Base-by-base conservation (phyloP, 1,140 invertebrate genomes). In the Pteromalus puparum region DNA sequence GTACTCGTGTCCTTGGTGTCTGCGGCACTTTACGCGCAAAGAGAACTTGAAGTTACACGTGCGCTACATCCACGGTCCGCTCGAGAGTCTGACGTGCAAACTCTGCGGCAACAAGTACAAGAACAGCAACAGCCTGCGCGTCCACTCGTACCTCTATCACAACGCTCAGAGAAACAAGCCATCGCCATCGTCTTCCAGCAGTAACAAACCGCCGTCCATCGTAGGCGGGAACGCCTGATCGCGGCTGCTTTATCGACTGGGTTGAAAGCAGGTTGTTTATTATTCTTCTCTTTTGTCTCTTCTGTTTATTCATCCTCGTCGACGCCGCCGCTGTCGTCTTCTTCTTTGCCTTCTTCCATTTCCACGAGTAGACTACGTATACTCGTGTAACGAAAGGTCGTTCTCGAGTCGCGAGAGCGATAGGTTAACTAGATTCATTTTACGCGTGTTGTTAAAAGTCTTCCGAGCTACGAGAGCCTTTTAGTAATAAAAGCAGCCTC, bases 111-210 rank as follows among this genome's bases (percentile, higher is more conserved):
- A 93, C 87, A 93, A 92, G 88, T 93, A 93, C 87, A 93, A 93
- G 82, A 94, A 93, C 83, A 92, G 92, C 83, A 94, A 94, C 82
- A 93, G 93, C 87, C 88, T 94, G 81, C 93, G 93, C 81, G 93
- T 93, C 78, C 93, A 94, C 88, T 92, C 93, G 85, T 93, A 93
- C 83, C 91, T 93, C 46, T 94, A 94, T 88, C 93, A 93, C 85
- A 93, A 93, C 75, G 87, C 91, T 9, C 92, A 91, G 74, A 89
- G 92, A 67, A 91, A 91, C 81, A 93, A 93, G n/a, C 68, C 75
- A 10, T 78, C 84, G 79, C 7, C 79, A 21, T 30, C 83, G 72
- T 67, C 78, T 2, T 73, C 78, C n/a, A n/a, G 18, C 6, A 42
- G 77, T 28, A 82, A 18, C 67, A 72, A 70, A 28, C 73, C 84